A percentile compares a stretch with the other conserved stretches of the same genome.
phyloP scores from a whole-genome alignment of 2,797 vertebrate species.

The Adelosebastes latens region DNA sequence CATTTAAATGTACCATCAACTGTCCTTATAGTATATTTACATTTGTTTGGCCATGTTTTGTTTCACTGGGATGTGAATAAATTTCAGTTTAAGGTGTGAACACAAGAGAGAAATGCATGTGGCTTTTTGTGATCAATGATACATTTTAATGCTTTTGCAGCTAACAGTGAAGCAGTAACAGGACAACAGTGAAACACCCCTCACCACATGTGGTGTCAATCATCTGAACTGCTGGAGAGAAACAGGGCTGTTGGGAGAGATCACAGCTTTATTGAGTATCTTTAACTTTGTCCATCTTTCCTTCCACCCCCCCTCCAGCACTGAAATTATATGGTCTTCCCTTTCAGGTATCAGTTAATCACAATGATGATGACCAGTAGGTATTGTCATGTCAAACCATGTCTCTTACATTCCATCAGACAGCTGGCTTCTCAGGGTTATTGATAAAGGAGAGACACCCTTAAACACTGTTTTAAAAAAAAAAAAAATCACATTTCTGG shows the following conservation, averaged over 20 bases:
- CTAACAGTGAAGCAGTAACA: constrained; percentile 71
- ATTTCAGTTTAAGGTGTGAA: neutral
- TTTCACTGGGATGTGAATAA: neutral
- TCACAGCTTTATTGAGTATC: constrained; percentile 45
- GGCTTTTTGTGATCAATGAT: constrained; percentile 39
- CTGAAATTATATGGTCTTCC: neutral
- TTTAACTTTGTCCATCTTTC: constrained; percentile 1
- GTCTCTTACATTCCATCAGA: constrained; percentile 7
- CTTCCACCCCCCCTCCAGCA: neutral
- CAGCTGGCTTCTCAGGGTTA: neutral
- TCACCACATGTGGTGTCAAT: constrained; percentile 28
- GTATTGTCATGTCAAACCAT: neutral
- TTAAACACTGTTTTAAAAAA: neutral
- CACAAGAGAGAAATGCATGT: neutral
- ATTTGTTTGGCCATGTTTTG: neutral
- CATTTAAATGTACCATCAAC: neutral
- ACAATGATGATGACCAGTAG: neutral
- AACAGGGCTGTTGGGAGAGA: constrained; percentile 12
- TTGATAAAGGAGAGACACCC: neutral
- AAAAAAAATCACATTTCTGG: neutral
- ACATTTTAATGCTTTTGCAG: constrained; percentile 66
- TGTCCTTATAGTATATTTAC: neutral
- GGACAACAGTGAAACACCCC: constrained; percentile 57
- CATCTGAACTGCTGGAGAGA: neutral
- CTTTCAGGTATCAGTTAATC: constrained; percentile 16